Evolutionary conservation across 2,888 invertebrate species (phyloP), one percentile per base, ranked within the genome.

Genomic region (Erannis defoliaria): DNA sequence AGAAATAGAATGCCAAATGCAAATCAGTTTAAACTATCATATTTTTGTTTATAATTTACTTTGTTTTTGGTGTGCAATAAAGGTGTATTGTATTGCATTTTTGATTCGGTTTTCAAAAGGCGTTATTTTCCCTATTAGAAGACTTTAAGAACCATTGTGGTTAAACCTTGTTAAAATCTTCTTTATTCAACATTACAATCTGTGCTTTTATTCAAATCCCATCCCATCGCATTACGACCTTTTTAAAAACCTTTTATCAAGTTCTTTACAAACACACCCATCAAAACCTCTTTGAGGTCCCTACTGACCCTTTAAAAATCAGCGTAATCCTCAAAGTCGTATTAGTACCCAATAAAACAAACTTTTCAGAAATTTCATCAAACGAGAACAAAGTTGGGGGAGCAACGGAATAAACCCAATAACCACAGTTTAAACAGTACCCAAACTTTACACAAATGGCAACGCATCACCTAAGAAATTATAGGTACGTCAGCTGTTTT

Each of bases 311-410:
- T 38, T 55, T 64, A 56, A 68, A 65, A 55, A 59, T 62, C 43
- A 42, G 10, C 50, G 55, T 64, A 64, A 69, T 65, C 59, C 61
- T 57, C 57, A 53, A 65, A 67, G 65, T 67, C 64, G 67, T 70
- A 70, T 67, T 68, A 66, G 65, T 63, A 62, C 58, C 46, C 49
- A 69, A 68, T 61, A 62, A 59, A 66, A 59, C 54, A 59, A 70
- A 75, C 68, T 73, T 72, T 73, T 70, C 68, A 62, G 61, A 65
- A 71, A 72, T 73, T 74, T 66, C 60, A 46, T 68, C 63, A 64
- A 67, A 71, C 64, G 61, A 49, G 56, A 65, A 72, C 62, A 66
- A 66, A 66, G 48, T 64, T 71, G 43, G 35, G 59, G 54, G 58
- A 65, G 65, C 64, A 59, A 49, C 46, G 66, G 65, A 71, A 70